Base-by-base conservation (phyloP, 2,113 vertebrate genomes). In the Meriones unguiculatus region DNA sequence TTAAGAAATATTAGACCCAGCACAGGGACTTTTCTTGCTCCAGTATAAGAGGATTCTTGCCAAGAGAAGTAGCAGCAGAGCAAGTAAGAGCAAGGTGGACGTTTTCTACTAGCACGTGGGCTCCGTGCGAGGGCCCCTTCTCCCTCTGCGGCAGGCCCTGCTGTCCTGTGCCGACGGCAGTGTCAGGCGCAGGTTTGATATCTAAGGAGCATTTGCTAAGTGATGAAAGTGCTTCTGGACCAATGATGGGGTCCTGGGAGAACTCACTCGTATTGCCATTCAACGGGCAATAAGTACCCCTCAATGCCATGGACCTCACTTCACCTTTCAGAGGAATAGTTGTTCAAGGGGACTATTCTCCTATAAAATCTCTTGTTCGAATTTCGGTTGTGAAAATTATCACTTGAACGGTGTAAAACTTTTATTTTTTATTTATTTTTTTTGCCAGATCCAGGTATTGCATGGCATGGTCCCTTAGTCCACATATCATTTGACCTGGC, bases 401-500 rank as follows among this genome's bases (percentile, higher is more conserved):
- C 22, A 85, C n/a, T 93, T 81, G 18, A 93, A 94, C 82, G 82
- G 65, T 87, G 77, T 59, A 52, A 92, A 46, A 90, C 89, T 20
- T 85, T 73, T 82, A n/a, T 64, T 54, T 46, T 46, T 46, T 41
- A 41, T 41, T 41, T 41, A 41, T 41, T 46, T 46, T 46, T 46
- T 46, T 46, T 38, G 35, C 46, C 28, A 62, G 81, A 17, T 67
- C 57, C 80, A 75, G 90, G n/a, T 25, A 32, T 86, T 77, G 65
- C 18, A 67, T 18, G 75, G 25, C 30, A 7, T 35, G 94, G 80
- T 88, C 35, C 92, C 50, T 81, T 50, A 80, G 14, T 32, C 75
- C 32, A 24, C 20, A 82, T 2, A 5, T 95, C 59, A 17, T 41
- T 96, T 97, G 89, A 81, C 81, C 92, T 91, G 92, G 91, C 85